Evolutionary conservation across 2,113 vertebrate genomes (phyloP).

Genomic region (Naja naja): DNA sequence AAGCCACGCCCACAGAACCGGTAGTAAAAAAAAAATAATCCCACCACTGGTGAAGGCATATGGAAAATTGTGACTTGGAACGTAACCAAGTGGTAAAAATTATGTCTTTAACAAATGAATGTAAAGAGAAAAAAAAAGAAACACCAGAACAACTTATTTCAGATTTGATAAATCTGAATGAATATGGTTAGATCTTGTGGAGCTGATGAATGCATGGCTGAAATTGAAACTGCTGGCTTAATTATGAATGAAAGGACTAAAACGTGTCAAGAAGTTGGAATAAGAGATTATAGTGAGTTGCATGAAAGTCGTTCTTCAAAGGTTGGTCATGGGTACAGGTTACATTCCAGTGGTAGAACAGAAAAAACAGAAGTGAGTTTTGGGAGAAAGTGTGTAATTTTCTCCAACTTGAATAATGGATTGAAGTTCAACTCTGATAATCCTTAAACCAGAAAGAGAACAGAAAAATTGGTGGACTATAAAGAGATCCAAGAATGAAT

Average conservation of each 20-base stretch:
- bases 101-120: background rate
- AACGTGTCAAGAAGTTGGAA: background rate
- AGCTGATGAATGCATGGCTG: background rate
- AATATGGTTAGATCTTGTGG: background rate
- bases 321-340: background rate
- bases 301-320: background rate
- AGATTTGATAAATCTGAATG: background rate
- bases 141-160: background rate
- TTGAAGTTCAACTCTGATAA: background rate
- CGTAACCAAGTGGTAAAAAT: background rate
- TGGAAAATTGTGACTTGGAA: background rate
- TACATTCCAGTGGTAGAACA: background rate
- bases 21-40: too few relatives aligned
- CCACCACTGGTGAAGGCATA: background rate
- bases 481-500: background rate
- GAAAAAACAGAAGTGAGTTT: background rate
- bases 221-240: background rate
- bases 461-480: background rate
- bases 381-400: background rate
- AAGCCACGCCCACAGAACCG: too few relatives aligned
- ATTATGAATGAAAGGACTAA: background rate
- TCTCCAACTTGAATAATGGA: background rate
- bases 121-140: background rate
- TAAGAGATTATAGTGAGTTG: background rate
- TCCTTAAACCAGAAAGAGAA: background rate